These are phyloP conservation scores for Erpornis zantholeuca DNA, from an alignment of 2,113 vertebrate genomes.

Conservation along the genomic window DNA sequence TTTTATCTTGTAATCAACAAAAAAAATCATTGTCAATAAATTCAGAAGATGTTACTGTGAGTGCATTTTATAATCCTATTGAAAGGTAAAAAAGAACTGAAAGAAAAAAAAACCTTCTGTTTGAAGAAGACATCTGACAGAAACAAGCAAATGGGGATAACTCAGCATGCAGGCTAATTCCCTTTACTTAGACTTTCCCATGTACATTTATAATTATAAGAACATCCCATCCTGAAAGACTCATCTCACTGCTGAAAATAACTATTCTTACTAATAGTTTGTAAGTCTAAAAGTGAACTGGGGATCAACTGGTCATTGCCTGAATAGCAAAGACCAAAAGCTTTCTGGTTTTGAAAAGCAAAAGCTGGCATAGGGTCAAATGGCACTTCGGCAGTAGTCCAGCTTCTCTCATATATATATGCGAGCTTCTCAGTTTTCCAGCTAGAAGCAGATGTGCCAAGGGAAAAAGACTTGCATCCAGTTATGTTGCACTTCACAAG, in stretches of 20 bases:
- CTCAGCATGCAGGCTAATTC: not conserved
- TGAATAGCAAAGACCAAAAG: not conserved
- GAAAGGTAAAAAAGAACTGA: not conserved
- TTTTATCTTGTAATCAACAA: not conserved
- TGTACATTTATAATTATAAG: not conserved
- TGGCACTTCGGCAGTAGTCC: not conserved
- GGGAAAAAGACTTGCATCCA: not conserved
- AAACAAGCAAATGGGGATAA: not conserved
- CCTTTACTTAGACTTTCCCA: not conserved
- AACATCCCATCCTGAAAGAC: not conserved
- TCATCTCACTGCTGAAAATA: not conserved
- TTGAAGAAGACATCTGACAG: not conserved
- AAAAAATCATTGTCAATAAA: not conserved
- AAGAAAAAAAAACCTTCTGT: not conserved
- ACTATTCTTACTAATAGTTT: not conserved
- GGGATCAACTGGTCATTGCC: not conserved
- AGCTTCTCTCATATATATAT: not conserved
- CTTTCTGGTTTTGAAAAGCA: not conserved
- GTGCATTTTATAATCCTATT: not conserved
- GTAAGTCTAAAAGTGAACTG: not conserved
- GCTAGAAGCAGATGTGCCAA: not conserved
- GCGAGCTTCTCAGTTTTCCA: not conserved
- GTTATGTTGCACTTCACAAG: not conserved
- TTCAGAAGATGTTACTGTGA: not conserved
- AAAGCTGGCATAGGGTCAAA: not conserved